Percentiles rank a stretch among this genome's conserved stretches.
Conservation (phyloP, 2,113 vertebrate species). For the Alexandromys fortis region DNA sequence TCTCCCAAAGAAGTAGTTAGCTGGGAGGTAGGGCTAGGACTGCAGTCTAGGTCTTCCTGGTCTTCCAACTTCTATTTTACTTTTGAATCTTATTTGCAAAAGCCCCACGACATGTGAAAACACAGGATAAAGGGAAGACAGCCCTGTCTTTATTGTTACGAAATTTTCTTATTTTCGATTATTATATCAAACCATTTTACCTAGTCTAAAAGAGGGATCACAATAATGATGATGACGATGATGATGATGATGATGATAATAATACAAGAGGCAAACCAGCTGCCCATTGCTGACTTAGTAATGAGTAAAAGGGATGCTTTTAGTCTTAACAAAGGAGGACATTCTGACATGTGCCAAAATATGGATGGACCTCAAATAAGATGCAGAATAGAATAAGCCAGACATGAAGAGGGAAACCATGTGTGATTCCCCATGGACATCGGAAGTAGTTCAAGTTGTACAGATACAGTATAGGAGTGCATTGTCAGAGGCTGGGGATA, state of each 20-base stretch:
- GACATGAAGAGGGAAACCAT: not conserved
- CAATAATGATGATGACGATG: not conserved
- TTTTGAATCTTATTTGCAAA: slow-evolving; percentile 16
- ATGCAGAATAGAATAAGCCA: not conserved
- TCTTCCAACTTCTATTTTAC: slow-evolving; percentile 13
- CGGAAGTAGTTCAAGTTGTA: not conserved
- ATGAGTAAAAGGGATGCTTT: not conserved
- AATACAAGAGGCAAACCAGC: not conserved
- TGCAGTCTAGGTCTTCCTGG: not conserved
- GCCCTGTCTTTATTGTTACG: not conserved
- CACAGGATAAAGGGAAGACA: not conserved
- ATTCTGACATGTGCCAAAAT: not conserved
- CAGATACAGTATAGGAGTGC: not conserved
- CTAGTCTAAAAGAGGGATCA: not conserved
- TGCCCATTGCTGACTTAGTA: not conserved
- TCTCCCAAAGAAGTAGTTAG: not conserved
- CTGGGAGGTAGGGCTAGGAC: not conserved
- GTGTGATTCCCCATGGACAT: fast-evolving
- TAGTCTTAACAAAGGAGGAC: not conserved
- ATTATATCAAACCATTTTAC: not conserved
- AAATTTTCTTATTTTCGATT: not conserved
- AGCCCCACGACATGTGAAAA: not conserved
- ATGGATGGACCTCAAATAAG: not conserved
- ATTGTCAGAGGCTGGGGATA: not conserved
- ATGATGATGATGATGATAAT: too few species aligned